A percentile compares a stretch with the other conserved stretches of the same genome.
phyloP scores from a whole-genome alignment of 1,140 invertebrate species.

The Druon quercuslanigerum region DNA sequence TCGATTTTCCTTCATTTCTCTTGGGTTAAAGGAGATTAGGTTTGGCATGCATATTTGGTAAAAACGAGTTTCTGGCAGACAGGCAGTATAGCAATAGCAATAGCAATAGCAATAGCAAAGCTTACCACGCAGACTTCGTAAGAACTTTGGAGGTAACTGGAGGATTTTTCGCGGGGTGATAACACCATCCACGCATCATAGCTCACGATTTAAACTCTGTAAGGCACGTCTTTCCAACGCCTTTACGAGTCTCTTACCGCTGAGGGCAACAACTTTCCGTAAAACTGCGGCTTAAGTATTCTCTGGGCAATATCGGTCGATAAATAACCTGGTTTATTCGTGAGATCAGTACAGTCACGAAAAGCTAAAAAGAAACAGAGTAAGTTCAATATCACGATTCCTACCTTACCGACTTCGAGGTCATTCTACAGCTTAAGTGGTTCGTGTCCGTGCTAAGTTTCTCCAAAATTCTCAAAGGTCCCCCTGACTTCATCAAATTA shows the following conservation, averaged over 20 bases:
- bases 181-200: conserved; percentile 44
- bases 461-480: too few species aligned
- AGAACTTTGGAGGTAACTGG: conserved; percentile 14
- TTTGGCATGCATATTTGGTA: too few species aligned
- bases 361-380: too few species aligned
- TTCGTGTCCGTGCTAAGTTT: too few species aligned
- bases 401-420: too few species aligned
- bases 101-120: background rate
- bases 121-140: background rate
- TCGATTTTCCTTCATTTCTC: too few species aligned
- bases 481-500: too few species aligned
- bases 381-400: too few species aligned
- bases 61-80: too few species aligned
- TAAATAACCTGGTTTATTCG: conserved; percentile 49
- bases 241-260: conserved; percentile 52
- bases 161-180: conserved; percentile 24
- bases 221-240: conserved; percentile 43
- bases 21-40: too few species aligned
- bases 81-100: too few species aligned
- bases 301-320: conserved; percentile 47
- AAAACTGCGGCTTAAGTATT: conserved; percentile 48
- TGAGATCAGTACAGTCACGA: conserved; percentile 5
- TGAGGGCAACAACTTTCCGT: conserved; percentile 45
- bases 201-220: conserved; percentile 60
- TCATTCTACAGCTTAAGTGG: too few species aligned